Evolutionary conservation across 30 jellyfish, hydroid and myxozoan species (phyloP).

Genomic region (Aurelia aurita): DNA sequence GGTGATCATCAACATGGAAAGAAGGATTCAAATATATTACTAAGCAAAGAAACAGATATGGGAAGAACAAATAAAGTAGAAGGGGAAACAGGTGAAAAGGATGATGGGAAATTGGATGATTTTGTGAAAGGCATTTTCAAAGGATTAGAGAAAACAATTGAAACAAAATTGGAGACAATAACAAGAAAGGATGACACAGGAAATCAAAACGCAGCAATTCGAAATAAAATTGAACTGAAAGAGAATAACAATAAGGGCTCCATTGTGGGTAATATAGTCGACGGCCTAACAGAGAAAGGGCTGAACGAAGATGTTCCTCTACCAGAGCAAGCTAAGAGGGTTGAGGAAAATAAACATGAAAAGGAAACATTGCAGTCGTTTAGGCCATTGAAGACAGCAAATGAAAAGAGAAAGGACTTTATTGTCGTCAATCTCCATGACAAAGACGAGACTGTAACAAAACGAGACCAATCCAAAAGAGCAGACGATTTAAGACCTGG

Average conservation of each 20-base stretch:
- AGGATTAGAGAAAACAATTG: constrained; percentile 22
- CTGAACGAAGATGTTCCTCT: not conserved
- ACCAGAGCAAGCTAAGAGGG: not conserved
- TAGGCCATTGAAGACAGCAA: not conserved
- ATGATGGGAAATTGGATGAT: not conserved
- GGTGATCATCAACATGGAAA: no score
- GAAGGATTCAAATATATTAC: no score
- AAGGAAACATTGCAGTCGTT: not conserved
- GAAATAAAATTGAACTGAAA: not conserved
- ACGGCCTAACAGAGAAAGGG: not conserved
- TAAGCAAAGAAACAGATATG: no score
- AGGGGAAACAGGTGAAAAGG: not conserved
- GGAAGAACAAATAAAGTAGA: no score
- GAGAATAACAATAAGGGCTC: not conserved
- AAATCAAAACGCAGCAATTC: not conserved
- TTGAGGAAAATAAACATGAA: not conserved
- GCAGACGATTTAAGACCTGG: constrained; percentile 6
- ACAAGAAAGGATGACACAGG: not conserved
- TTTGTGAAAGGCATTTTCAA: not conserved
- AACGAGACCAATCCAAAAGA: constrained; percentile 38
- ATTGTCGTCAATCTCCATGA: constrained; percentile 54
- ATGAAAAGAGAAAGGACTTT: not conserved
- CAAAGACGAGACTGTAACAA: constrained; percentile 2
- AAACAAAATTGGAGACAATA: not conserved
- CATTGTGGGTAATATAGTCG: not conserved